phyloP scores from a whole-genome alignment of 2,797 vertebrate genomes.

The Sardinella longiceps region DNA sequence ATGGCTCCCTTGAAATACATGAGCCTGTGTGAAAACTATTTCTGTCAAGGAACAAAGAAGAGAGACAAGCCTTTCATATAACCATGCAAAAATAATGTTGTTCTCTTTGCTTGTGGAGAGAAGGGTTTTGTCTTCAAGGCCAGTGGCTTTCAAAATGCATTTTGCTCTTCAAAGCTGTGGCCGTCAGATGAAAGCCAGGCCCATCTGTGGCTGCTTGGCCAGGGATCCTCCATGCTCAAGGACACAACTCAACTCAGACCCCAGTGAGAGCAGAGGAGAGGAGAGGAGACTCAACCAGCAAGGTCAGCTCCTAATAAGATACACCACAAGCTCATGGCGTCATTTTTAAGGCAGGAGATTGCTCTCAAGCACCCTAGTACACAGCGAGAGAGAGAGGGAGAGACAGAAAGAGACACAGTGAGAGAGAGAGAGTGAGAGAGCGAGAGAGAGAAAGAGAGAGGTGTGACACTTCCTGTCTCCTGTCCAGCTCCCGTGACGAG shows the following conservation, averaged over 20 bases:
- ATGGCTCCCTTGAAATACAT: slow-evolving; percentile 29
- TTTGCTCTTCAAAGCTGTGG: background rate
- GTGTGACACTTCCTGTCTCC: background rate
- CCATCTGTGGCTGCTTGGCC: background rate
- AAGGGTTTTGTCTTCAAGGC: slow-evolving; percentile 17
- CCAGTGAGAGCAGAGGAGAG: too few relatives aligned
- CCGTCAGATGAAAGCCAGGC: background rate
- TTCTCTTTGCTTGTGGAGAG: background rate
- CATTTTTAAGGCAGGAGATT: background rate
- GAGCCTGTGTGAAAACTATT: background rate
- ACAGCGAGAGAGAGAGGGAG: background rate
- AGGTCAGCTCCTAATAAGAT: background rate
- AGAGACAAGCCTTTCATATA: background rate
- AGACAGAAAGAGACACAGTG: too few relatives aligned
- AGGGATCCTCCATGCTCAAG: background rate
- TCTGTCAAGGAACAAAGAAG: background rate
- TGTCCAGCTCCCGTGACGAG: background rate
- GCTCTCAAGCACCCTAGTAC: background rate
- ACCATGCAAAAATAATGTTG: background rate
- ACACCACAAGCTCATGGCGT: background rate
- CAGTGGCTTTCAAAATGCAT: slow-evolving; percentile 24
- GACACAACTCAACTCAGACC: background rate
- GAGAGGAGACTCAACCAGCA: background rate
- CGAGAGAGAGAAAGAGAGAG: background rate
- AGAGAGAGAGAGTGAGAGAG: too few relatives aligned